Evolutionary conservation across 1,140 invertebrate genomes (phyloP), one percentile per base, ranked within the genome.

Genomic region (Popillia japonica): DNA sequence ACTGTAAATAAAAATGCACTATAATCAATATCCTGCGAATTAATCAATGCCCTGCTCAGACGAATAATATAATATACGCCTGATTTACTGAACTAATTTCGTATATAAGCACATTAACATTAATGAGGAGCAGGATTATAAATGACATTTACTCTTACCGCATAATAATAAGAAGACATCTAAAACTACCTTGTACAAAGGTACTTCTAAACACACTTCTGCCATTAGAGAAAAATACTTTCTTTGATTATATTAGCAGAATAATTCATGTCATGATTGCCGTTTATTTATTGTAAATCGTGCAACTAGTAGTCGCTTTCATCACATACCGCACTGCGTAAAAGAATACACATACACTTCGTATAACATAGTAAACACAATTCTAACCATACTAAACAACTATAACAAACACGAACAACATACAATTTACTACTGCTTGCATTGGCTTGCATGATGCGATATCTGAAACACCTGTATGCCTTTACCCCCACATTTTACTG

Each of bases 1-100:
- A 94, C 94, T 95, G 90, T 40, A 80, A 80, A 75, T 23, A 40
- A 20, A 72, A 40, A 74, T 41, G 42, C 34, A 41, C 14, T n/a
- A 17, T 40, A 73, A 64, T 73, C 72, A 41, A 73, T 73, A 74
- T 8, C 0, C 11, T 40, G 34, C 11, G 41, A 6, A 7, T 73
- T 7, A 68, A 34, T 74, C 34, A 41, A 74, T 74, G 17, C 40
- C 14, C 11, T 34, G 0, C 7, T 40, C 10, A 40, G 34, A 74
- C 34, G 8, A 10, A 72, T 6, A 44, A 20, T 22, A 41, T 41
- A 11, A 41, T 41, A 7, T 74, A 17, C 22, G 20, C n/a, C n/a
- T 14, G 6, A 40, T n/a, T 23, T 44, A 74, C 40, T 34, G 4
- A 40, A 17, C 11, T 17, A 55, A 3, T 55, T n/a, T n/a, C 17